These are phyloP conservation scores for Drosophila koepferae DNA, from an alignment of 2,888 invertebrate species.

Conservation along the genomic window DNA sequence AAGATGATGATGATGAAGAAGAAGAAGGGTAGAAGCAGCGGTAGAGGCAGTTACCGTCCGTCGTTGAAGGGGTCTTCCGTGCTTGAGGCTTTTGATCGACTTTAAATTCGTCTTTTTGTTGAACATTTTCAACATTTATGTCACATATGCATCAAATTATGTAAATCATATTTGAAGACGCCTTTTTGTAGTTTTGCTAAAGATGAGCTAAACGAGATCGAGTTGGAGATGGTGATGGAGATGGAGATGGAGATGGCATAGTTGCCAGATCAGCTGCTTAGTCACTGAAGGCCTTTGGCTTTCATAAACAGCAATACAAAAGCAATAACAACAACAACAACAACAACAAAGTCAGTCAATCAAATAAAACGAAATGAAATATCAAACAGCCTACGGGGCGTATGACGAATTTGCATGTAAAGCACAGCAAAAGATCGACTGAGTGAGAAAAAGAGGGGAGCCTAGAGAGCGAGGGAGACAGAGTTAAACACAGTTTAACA, in stretches of 20 bases:
- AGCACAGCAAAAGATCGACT: not conserved
- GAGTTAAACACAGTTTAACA: conserved; percentile 7
- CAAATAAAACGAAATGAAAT: not conserved
- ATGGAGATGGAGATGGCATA: conserved; percentile 10
- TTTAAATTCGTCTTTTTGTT: conserved; percentile 53
- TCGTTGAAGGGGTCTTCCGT: conserved; percentile 59
- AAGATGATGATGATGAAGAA: not conserved
- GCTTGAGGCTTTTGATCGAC: conserved; percentile 66
- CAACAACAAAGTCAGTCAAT: conserved; percentile 56
- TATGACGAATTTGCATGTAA: conserved; percentile 52
- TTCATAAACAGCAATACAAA: conserved; percentile 31
- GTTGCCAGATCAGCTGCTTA: conserved; percentile 33
- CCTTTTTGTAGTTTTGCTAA: conserved; percentile 12
- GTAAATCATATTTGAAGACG: conserved; percentile 60
- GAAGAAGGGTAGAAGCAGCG: conserved; percentile 12
- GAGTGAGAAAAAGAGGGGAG: not conserved
- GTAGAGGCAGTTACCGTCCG: conserved; percentile 5
- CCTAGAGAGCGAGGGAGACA: not conserved
- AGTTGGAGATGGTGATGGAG: too few relatives aligned
- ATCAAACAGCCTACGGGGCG: conserved; percentile 43
- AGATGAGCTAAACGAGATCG: conserved; percentile 20
- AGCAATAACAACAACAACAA: conserved; percentile 20
- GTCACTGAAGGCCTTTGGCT: conserved; percentile 61
- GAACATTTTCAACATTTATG: conserved; percentile 31
- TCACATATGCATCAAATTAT: conserved; percentile 62